A percentile compares a stretch with the other conserved stretches of the same genome.
Conservation (phyloP, 2,888 invertebrate species). For the Volucella zonaria region DNA sequence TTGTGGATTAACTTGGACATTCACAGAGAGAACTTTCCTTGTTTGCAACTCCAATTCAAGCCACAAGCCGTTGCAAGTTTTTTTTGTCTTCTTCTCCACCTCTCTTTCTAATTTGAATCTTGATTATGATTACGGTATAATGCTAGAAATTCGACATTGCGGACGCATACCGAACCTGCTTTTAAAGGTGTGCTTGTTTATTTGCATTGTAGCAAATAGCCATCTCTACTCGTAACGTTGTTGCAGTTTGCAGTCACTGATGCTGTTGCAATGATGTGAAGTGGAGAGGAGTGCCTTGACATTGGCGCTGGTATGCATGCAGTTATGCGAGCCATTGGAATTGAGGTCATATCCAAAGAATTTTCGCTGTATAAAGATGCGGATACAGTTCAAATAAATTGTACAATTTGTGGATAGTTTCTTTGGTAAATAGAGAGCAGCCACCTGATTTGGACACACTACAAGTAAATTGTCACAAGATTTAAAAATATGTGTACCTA, state of each 20-base stretch:
- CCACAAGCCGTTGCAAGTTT: slow-evolving; percentile 20
- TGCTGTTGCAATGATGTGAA: slow-evolving; percentile 48
- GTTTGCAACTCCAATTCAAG: slow-evolving; percentile 8
- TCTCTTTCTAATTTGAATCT: slow-evolving; percentile 62
- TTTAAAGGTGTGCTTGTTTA: slow-evolving; percentile 61
- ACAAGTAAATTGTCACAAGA: background rate
- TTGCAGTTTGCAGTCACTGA: slow-evolving; percentile 10
- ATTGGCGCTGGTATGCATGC: slow-evolving; percentile 64
- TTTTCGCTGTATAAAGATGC: slow-evolving; percentile 59
- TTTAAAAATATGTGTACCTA: too few relatives aligned
- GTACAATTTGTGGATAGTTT: slow-evolving; percentile 8
- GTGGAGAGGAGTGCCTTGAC: slow-evolving; percentile 62
- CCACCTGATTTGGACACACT: slow-evolving; percentile 53
- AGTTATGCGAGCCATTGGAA: slow-evolving; percentile 66
- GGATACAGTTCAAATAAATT: slow-evolving; percentile 45
- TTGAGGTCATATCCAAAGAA: slow-evolving; percentile 73
- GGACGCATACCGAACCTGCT: slow-evolving; percentile 68
- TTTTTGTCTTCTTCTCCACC: slow-evolving; percentile 1
- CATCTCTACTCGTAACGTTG: slow-evolving; percentile 23
- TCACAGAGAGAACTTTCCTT: slow-evolving; percentile 39
- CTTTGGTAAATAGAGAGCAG: slow-evolving; percentile 24
- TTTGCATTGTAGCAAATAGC: slow-evolving; percentile 34
- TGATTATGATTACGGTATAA: slow-evolving; percentile 74
- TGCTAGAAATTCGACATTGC: slow-evolving; percentile 70
- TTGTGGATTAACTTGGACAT: slow-evolving; percentile 67